Percentiles rank a stretch among this genome's conserved stretches.
Evolutionary conservation across 1,140 invertebrate species (phyloP).

Genomic region (Teleogryllus occipitalis): DNA sequence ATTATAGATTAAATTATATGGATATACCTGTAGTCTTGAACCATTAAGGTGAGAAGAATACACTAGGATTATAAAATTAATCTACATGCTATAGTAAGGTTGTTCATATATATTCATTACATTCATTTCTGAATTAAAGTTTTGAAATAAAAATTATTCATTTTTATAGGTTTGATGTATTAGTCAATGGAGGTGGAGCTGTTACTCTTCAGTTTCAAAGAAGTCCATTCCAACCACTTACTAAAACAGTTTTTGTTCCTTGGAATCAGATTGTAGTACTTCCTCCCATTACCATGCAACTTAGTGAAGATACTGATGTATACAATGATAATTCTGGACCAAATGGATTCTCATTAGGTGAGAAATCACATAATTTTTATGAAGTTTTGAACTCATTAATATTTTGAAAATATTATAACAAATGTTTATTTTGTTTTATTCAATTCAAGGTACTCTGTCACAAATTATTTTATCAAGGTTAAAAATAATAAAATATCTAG

Average conservation of each 20-base stretch:
- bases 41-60: neutral
- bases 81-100: neutral
- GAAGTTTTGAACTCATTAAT: neutral
- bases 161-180: conserved; percentile 83
- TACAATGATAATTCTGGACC: conserved; percentile 9
- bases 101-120: no score
- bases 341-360: conserved; percentile 8
- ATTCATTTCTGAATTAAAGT: no score
- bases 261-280: conserved; percentile 94
- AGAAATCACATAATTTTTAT: no score
- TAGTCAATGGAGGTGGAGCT: conserved; percentile 97
- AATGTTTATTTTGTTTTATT: neutral
- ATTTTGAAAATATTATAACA: neutral
- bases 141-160: no score
- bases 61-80: neutral
- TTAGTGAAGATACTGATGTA: conserved; percentile 53
- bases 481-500: no score
- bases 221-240: conserved; percentile 79
- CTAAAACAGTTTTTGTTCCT: conserved; percentile 82
- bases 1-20: no score
- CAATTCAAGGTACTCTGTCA: no score
- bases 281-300: conserved; percentile 75
- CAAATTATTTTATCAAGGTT: no score
- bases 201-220: conserved; percentile 93
- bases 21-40: no score